A percentile compares a stretch with the other conserved stretches of the same genome.
phyloP scores from a whole-genome alignment of 2,888 invertebrate genomes.

The Prosapia bicincta region DNA sequence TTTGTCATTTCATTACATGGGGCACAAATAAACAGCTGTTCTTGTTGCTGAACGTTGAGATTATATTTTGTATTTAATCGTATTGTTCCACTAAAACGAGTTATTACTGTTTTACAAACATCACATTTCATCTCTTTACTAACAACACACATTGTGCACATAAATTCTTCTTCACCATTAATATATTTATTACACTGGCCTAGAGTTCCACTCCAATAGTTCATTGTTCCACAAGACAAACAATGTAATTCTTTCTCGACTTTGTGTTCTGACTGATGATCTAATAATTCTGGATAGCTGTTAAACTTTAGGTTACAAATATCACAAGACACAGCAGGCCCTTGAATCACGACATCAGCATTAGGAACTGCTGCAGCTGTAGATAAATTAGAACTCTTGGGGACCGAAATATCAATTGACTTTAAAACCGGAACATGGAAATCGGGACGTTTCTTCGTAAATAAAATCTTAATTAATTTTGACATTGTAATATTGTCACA shows the following conservation, averaged over 20 bases:
- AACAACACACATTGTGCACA: neutral
- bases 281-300: neutral
- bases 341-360: too few species aligned
- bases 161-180: neutral
- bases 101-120: neutral
- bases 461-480: neutral
- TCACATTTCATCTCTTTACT: neutral
- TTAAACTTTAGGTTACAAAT: neutral
- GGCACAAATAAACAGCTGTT: neutral
- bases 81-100: neutral
- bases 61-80: neutral
- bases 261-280: neutral
- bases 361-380: too few species aligned
- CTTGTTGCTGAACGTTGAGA: neutral
- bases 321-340: neutral
- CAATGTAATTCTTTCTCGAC: neutral
- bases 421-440: too few species aligned
- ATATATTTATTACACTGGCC: neutral
- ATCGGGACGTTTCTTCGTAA: too few species aligned
- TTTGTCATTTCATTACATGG: neutral
- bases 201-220: neutral
- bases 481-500: neutral
- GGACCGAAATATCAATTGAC: too few species aligned
- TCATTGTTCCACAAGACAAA: neutral
- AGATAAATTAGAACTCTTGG: too few species aligned